Base-by-base conservation (phyloP, 1,140 invertebrate genomes). In the Eupristina koningsbergeri region DNA sequence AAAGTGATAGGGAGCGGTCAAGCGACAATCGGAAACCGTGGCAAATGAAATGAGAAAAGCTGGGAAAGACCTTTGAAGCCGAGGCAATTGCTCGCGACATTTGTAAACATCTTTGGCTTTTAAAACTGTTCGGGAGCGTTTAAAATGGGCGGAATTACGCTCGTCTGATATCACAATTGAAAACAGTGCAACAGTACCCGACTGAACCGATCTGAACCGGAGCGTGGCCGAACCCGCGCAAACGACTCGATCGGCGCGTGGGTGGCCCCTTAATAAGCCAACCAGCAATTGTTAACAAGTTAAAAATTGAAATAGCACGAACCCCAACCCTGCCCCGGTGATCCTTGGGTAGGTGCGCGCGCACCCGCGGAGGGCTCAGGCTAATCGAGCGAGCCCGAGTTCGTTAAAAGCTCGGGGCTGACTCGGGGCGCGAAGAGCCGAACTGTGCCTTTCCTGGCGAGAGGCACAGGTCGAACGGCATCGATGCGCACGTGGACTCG, bases 341-440 rank as follows among this genome's bases (percentile, higher is more conserved):
- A 73, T 13, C 11, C 3, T 22, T 11, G 5, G 3, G 19, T 53
- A 75, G 26, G 73, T 47, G 73, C 45, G 39, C 34, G 67, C 19
- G 39, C 73, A 31, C 17, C 31, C 11, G 41, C 45, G 75, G 75
- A 81, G 79, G 84, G 63, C 61, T 58, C 45, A 71, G 64, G 79
- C 84, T 85, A 85, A 85, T 85, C 77, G 84, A 85, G 79, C 84
- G 45, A 69, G 69, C 39, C n/a, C 36, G 84, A 47, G 61, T 81
- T 85, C 74, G 78, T 85, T 85, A 85, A 85, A 81, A 78, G 84
- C 69, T 78, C 73, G 69, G n/a, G n/a, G n/a, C n/a, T n/a, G n/a
- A 58, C 74, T 84, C 80, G 76, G 80, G 64, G 71, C 83, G 83
- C 41, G 31, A 67, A 31, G 81, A 41, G 41, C 81, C 74, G 50